These are phyloP conservation scores for Triplophysa siluroides DNA, from an alignment of 2,113 vertebrate genomes.

Conservation along the genomic window DNA sequence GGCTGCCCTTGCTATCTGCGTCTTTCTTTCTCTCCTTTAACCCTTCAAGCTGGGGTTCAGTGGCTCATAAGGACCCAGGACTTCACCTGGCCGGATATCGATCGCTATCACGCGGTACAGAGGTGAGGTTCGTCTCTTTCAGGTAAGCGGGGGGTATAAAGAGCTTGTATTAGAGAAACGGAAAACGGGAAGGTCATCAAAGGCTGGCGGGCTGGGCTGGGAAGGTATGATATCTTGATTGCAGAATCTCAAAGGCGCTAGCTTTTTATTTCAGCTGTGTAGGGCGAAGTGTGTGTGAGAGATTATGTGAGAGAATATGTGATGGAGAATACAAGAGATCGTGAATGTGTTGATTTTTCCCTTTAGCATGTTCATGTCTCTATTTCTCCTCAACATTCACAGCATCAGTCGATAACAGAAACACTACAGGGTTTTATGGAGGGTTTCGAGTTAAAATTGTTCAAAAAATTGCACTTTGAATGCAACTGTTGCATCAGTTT, in stretches of 20 bases:
- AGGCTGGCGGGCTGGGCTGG: slow-evolving; percentile 48
- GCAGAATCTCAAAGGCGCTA: slow-evolving; percentile 21
- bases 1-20: slow-evolving; percentile 44
- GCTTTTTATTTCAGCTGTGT: slow-evolving; percentile 11
- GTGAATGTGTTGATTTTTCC: neutral
- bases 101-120: slow-evolving; percentile 61
- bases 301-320: neutral
- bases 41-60: slow-evolving; percentile 69
- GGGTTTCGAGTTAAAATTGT: neutral
- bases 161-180: slow-evolving; percentile 55
- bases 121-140: slow-evolving; percentile 44
- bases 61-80: slow-evolving; percentile 59
- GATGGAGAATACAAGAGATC: neutral
- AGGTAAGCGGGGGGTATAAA: slow-evolving; percentile 57
- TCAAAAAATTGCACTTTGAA: neutral
- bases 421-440: neutral
- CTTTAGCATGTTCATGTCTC: neutral
- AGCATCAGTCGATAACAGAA: neutral
- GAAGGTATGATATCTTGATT: slow-evolving; percentile 39
- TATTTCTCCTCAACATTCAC: neutral
- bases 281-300: neutral
- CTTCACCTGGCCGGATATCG: slow-evolving; percentile 61
- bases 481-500: slow-evolving; percentile 23
- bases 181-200: slow-evolving; percentile 61
- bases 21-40: slow-evolving; percentile 65